Base-by-base conservation (phyloP, 2,797 vertebrate species). In the Sebastolobus altivelis region DNA sequence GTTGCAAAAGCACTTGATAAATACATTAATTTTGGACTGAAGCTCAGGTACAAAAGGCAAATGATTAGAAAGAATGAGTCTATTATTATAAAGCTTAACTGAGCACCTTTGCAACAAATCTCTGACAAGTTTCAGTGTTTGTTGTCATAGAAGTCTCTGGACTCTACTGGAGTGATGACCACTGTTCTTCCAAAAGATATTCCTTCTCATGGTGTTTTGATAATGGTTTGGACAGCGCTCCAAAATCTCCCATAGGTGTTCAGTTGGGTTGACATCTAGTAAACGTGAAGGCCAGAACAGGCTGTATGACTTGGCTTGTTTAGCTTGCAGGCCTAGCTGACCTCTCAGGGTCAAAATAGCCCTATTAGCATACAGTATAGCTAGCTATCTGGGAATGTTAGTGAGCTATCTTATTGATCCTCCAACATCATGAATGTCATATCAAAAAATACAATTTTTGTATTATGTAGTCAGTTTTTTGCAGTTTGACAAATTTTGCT, bases 401-500 rank as follows among this genome's bases (percentile, higher is more conserved):
- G 43, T 7, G 25, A 40, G 2, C 56, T 4, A n/a, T 14, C 12
- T 1, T 4, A 20, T n/a, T 54, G 67, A 75, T 11, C 72, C 31
- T 62, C 22, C 29, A 46, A 29, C 22, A 22, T 43, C 20, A 49
- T 22, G 6, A 58, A 20, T 55, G n/a, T 37, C 37, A 37, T 5
- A 8, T 52, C 20, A 52, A 14, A 16, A 33, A n/a, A 25, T 18
- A 4, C 13, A 58, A 46, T 10, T 25, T 25, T 25, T 25, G 25
- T n/a, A 52, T 52, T 22, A n/a, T 52, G n/a, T n/a, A 0, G 0
- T 52, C 0, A 20, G 16, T 49, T 49, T 49, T 31, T 20, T 49
- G 18, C 46, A 20, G 46, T 46, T 40, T 4, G 10, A 38, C 10
- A 38, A 12, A 37, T 35, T 35, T 35, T 59, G 12, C 56, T 11